Evolutionary conservation across 2,113 vertebrate species (phyloP), one percentile per base, ranked within the genome.

Genomic region (Heteronetta atricapilla): DNA sequence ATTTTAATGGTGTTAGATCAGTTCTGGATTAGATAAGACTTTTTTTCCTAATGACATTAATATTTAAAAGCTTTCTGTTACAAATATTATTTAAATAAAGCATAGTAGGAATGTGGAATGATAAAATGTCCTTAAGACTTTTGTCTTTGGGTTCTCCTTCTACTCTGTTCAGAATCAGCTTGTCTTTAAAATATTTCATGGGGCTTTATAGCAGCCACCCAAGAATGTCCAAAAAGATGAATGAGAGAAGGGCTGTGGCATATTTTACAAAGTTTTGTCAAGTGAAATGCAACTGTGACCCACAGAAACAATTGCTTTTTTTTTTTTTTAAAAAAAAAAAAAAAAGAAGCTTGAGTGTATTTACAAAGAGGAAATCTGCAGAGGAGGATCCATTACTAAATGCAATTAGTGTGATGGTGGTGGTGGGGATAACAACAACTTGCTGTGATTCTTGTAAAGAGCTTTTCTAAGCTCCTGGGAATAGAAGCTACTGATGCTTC

Each of bases 391-490:
- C 91, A 91, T 75, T 86, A 93, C 97, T 96, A 97, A 97, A 97
- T 98, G 97, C 86, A 94, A 97, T 98, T 98, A 98, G 94, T 76
- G 89, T 48, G 46, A 48, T 48, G 46, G 46, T 48, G 72, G 60
- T 4, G 48, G 63, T 56, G 26, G 48, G 48, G 94, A 78, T 85
- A 93, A 23, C 69, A 72, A 44, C 73, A 88, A 86, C 58, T 82
- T 91, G 90, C 78, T 96, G 96, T 96, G 97, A 93, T 98, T 96
- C 97, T 97, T 97, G 96, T 98, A 98, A 98, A 98, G 66, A 98
- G 98, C 98, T 97, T 96, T 95, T 93, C 88, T 72, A 76, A 96
- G 83, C 97, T 96, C 97, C 78, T 93, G 98, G 98, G 98, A 98
- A 92, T 97, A 96, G 89, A 91, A 81, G 90, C 94, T 53, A 88